Base-by-base conservation (phyloP, 2,888 invertebrate species). In the Tenthredo mesomela region DNA sequence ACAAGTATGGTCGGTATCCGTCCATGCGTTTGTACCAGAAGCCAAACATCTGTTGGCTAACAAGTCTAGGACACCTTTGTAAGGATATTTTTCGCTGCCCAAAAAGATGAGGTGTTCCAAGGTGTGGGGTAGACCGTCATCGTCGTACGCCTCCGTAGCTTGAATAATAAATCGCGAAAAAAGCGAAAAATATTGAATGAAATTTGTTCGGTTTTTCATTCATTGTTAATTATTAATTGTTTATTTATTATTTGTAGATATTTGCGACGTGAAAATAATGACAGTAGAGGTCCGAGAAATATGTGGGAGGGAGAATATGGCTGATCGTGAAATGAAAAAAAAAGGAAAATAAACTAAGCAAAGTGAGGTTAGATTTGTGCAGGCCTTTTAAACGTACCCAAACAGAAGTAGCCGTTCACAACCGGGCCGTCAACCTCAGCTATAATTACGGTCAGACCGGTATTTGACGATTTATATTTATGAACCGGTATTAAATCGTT, bases 81-180 rank as follows among this genome's bases (percentile, higher is more conserved):
- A 98, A 0, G 98, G 98, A 92, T 97, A 98, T 18, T 97, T 95
- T 91, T 98, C 96, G 87, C 98, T 98, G 0, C 98, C 98, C 92
- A 98, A 94, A 93, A 98, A 98, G 80, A 98, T 96, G 15, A 98
- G 95, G 94, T 98, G 98, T 91, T 98, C 98, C 93, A 98, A 94
- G 0, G 98, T 98, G 92, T 98, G 98, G 0, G 98, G 98, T 84
- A 98, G 93, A 2, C 98, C 98, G 94, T 98, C 98, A 93, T 98
- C 97, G 92, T 98, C 97, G 90, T 96, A 96, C 0, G 98, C 97
- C 94, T 98, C 98, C 6, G 98, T 98, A 10, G 97, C 98, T 98
- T 91, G 78, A 93, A 54, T 75, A 86, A 84, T 71, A 40, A 73
- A 15, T 29, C 21, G 93, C 89, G 84, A 58, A 0, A 37, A 54